Evolutionary conservation across 2,113 vertebrate genomes (phyloP), one percentile per base, ranked within the genome.

Genomic region (Symphodus melops): DNA sequence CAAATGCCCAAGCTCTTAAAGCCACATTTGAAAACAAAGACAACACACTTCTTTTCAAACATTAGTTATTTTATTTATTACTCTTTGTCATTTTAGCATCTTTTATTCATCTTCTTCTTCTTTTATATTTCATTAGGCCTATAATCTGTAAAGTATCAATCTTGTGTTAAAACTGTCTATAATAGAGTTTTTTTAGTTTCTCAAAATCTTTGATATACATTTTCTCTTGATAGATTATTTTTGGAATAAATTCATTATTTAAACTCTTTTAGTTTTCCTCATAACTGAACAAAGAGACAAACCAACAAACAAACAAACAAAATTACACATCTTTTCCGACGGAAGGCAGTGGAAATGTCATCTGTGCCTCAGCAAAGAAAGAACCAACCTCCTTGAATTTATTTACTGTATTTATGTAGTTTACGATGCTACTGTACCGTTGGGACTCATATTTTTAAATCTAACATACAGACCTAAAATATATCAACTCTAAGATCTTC

Each of bases 1-100:
- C 16, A 17, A 4, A 4, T 1, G 5, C 46, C 14, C 46, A 16
- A 8, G 1, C 46, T 19, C 46, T 17, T 19, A 19, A 19, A 48
- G 16, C 14, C 76, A 66, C 37, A 13, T 3, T 17, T 17, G 64
- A 33, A 66, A 77, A 84, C 91, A 86, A 89, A 93, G 92, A 87
- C 89, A 89, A 88, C 67, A 94, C 92, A 88, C 86, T 86, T 91
- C 25, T 75, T 93, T 96, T 97, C 94, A 98, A 98, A 97, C 95
- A 97, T 95, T 95, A 96, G 85, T 94, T 94, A 14, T 88, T 96
- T 97, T 97, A 96, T 97, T 98, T 95, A 93, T 96, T 96, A 95
- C 92, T 95, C 94, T 92, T 95, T 83, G 93, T 96, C 91, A 96
- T 96, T 94, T 94, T 94, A 96, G 94, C 94, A 96, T 94, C 95